Percentiles rank a stretch among this genome's conserved stretches.
Evolutionary conservation across 2,888 invertebrate genomes (phyloP).

Genomic region (Yponomeuta cagnagella): DNA sequence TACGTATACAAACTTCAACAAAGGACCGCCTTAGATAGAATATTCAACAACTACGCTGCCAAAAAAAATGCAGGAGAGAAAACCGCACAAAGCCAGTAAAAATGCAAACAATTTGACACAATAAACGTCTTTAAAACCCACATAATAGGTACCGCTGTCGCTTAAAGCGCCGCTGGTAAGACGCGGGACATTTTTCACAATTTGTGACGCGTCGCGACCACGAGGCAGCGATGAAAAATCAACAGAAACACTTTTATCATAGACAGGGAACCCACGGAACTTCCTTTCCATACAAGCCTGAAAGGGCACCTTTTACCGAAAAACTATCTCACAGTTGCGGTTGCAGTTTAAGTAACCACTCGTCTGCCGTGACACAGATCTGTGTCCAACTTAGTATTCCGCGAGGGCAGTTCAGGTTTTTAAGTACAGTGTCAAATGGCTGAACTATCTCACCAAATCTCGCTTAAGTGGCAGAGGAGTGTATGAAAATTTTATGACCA

Average conservation of each 20-base stretch:
- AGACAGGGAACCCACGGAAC: background rate
- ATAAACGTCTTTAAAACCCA: background rate
- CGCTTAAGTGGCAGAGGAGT: too few relatives aligned
- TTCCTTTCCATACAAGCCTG: too few relatives aligned
- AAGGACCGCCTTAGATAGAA: background rate
- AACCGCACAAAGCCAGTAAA: background rate
- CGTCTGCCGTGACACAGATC: too few relatives aligned
- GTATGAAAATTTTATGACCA: too few relatives aligned
- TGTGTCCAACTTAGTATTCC: too few relatives aligned
- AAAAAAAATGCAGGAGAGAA: background rate
- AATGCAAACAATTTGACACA: conserved; percentile 3
- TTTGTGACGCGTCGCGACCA: conserved; percentile 34
- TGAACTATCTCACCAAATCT: too few relatives aligned
- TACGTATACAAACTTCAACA: background rate
- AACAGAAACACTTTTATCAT: background rate
- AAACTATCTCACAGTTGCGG: too few relatives aligned
- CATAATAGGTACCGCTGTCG: background rate
- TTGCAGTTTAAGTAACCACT: too few relatives aligned
- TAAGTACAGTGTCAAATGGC: too few relatives aligned
- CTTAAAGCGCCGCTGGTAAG: background rate
- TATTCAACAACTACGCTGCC: background rate
- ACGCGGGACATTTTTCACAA: conserved; percentile 34
- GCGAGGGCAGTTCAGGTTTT: too few relatives aligned
- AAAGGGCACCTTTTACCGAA: too few relatives aligned
- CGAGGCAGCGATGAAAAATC: conserved; percentile 26